These are phyloP conservation scores for Colletes collaris DNA, from an alignment of 2,888 invertebrate species.

Conservation along the genomic window DNA sequence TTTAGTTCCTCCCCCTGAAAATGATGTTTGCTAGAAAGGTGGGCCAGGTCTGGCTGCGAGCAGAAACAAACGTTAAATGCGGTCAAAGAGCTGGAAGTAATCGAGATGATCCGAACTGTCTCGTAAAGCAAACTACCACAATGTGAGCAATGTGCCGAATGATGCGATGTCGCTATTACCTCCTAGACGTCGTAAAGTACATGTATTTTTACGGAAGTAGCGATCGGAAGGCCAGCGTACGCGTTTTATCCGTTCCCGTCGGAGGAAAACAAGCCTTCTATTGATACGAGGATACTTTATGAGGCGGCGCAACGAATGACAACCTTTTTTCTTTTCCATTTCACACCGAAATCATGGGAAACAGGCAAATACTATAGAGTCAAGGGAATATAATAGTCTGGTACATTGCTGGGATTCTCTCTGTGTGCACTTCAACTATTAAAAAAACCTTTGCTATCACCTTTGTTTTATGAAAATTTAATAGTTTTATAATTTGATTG, in stretches of 20 bases:
- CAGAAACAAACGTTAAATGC: slow-evolving; percentile 78
- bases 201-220: slow-evolving; percentile 31
- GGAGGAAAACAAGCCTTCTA: slow-evolving; percentile 26
- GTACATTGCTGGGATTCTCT: too few relatives aligned
- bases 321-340: slow-evolving; percentile 48
- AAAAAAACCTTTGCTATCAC: too few relatives aligned
- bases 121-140: slow-evolving; percentile 68
- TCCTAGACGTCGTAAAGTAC: slow-evolving; percentile 47
- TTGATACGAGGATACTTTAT: slow-evolving; percentile 54
- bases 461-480: too few relatives aligned
- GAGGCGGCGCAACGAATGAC: slow-evolving; percentile 29
- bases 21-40: slow-evolving; percentile 13
- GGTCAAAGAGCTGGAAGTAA: slow-evolving; percentile 80
- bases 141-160: slow-evolving; percentile 73
- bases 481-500: too few relatives aligned
- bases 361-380: not conserved
- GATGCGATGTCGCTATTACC: slow-evolving; percentile 61
- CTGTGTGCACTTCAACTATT: too few relatives aligned
- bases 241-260: slow-evolving; percentile 19
- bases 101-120: slow-evolving; percentile 50
- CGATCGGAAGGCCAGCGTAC: slow-evolving; percentile 12
- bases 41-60: slow-evolving; percentile 32
- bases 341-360: slow-evolving; percentile 9
- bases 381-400: too few relatives aligned
- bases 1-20: not conserved